Evolutionary conservation across 2,888 invertebrate species (phyloP).

Genomic region (Chrysomela aeneicollis): DNA sequence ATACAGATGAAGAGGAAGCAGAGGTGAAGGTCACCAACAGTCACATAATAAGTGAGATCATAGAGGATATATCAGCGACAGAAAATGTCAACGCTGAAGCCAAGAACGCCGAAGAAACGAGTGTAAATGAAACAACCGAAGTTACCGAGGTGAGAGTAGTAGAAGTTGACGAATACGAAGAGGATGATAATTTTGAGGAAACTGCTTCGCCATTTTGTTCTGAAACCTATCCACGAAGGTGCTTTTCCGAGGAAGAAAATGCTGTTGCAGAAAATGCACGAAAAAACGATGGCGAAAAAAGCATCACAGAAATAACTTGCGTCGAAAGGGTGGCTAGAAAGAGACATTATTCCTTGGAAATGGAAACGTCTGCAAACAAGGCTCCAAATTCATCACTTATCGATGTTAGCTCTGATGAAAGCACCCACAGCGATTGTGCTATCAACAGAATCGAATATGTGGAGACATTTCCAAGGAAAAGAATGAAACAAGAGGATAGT

Average conservation of each 20-base stretch:
- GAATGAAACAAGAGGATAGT: neutral
- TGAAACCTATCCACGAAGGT: slow-evolving; percentile 20
- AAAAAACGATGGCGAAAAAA: neutral
- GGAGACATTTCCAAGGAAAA: slow-evolving; percentile 11
- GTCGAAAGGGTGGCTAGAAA: neutral
- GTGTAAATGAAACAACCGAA: slow-evolving; percentile 25
- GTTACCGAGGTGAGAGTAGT: slow-evolving; percentile 41
- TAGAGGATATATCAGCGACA: slow-evolving; percentile 24
- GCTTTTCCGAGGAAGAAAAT: neutral
- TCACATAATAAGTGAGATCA: slow-evolving; percentile 31
- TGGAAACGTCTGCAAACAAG: neutral
- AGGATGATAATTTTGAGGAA: slow-evolving; percentile 36
- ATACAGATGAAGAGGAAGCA: slow-evolving; percentile 32
- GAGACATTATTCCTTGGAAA: neutral
- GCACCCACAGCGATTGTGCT: neutral
- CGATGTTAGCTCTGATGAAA: neutral
- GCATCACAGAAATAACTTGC: neutral
- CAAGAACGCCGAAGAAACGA: slow-evolving; percentile 11
- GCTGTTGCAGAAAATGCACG: neutral
- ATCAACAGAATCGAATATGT: slow-evolving; percentile 10
- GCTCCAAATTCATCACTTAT: neutral
- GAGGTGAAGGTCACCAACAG: slow-evolving; percentile 26
- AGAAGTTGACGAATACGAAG: slow-evolving; percentile 44
- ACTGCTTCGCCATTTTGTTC: neutral
- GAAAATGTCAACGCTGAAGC: neutral